These are phyloP conservation scores for Araneus ventricosus DNA, from an alignment of 1,140 invertebrate genomes.

Conservation along the genomic window DNA sequence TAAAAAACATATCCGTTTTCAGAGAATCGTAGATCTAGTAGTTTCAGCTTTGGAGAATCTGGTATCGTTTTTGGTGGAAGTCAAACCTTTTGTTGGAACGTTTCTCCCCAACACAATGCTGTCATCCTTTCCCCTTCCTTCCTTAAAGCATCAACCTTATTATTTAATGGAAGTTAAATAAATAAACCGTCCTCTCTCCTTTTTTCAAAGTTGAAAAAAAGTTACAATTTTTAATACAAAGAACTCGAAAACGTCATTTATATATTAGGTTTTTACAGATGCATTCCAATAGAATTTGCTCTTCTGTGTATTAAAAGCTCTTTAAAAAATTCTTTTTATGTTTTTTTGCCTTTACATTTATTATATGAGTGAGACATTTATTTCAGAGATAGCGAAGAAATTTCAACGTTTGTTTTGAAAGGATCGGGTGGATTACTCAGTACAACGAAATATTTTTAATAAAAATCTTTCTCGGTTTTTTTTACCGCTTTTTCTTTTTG, in stretches of 20 bases:
- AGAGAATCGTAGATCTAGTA: slow-evolving; percentile 11
- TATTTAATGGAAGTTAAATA: slow-evolving; percentile 53
- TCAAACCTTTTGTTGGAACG: slow-evolving; percentile 51
- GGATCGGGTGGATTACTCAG: slow-evolving; percentile 1
- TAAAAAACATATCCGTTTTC: slow-evolving; percentile 56
- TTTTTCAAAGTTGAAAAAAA: neutral
- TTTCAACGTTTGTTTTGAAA: slow-evolving; percentile 62
- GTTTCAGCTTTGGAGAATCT: slow-evolving; percentile 25
- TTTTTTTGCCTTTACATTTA: slow-evolving; percentile 42
- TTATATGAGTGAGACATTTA: slow-evolving; percentile 60
- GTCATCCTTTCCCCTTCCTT: slow-evolving; percentile 37
- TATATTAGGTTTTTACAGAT: slow-evolving; percentile 41
- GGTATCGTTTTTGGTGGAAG: neutral
- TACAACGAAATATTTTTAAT: slow-evolving; percentile 42
- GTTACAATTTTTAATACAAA: slow-evolving; percentile 63
- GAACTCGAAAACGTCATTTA: slow-evolving; percentile 64
- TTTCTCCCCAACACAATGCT: slow-evolving; percentile 52
- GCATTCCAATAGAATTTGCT: slow-evolving; percentile 40
- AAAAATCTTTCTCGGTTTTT: neutral
- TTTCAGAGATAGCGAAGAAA: slow-evolving; percentile 54
- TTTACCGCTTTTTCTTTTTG: neutral
- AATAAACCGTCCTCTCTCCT: slow-evolving; percentile 21
- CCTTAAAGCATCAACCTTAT: slow-evolving; percentile 52
- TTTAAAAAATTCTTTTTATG: neutral
- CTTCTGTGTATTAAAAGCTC: neutral